Evolutionary conservation across 53 echinoderm and acorn worm species (phyloP), one percentile per base, ranked within the genome.

Genomic region (Antedon mediterranea): DNA sequence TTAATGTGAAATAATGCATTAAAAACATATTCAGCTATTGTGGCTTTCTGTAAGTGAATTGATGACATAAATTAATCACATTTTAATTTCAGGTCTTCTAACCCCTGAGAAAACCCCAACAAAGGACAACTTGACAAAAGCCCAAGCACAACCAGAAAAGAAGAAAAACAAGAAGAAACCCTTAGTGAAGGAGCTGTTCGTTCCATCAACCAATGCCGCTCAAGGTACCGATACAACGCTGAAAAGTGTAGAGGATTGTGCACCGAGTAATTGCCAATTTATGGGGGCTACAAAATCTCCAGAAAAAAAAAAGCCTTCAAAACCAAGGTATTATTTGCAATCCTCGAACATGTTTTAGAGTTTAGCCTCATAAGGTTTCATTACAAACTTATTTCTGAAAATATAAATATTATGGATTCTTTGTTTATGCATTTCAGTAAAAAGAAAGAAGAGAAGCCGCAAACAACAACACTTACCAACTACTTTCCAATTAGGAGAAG

Each of bases 401-500:
- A 6, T 37, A 37, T 37, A 37, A 6, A 37, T 6, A 37, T 37
- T 37, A 11, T 11, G 4, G 37, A 6, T 37, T 37, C 4, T 6
- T 37, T 37, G 9, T 2, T 57, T 57, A n/a, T n/a, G n/a, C n/a
- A n/a, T n/a, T 18, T 3, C 26, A 57, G 57, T 2, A 57, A 57
- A 57, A 57, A 57, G 57, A 57, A 57, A 26, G 57, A 57, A 57
- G 57, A 57, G 23, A 57, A 57, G 73, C 4, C 29, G 23, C 34
- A 18, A 72, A 42, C 33, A 27, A 87, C 80, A 73, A 89, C 85
- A 0, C 57, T 95, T 26, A 95, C 83, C 72, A 92, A 95, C 84
- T 95, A 81, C 80, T 92, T 92, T 71, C 91, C 97, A 0, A 87
- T 95, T 74, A 75, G 97, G 71, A 89, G 97, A 34, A 95, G 91